Conservation (phyloP, 2,888 invertebrate genomes). For the Aporophyla lueneburgensis region DNA sequence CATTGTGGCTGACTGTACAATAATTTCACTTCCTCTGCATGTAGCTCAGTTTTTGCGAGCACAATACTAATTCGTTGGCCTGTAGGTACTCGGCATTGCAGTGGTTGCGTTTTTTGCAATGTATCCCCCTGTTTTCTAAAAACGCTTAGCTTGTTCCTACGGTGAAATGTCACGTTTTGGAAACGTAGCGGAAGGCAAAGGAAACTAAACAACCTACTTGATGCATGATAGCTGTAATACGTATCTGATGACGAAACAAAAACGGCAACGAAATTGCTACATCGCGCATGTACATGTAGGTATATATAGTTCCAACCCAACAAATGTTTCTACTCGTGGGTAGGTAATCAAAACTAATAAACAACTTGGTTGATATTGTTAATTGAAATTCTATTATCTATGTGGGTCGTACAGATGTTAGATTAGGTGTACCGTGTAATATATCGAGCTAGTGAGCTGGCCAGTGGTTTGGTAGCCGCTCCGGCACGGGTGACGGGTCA, state of each 20-base stretch:
- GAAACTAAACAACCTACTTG: constrained; percentile 28
- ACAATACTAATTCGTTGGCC: constrained; percentile 39
- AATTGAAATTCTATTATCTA: constrained; percentile 43
- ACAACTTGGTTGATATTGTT: constrained; percentile 36
- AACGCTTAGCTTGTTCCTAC: constrained; percentile 49
- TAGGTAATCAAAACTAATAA: constrained; percentile 27
- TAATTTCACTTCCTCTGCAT: constrained; percentile 33
- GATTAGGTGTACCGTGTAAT: constrained; percentile 42
- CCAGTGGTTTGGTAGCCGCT: constrained; percentile 57
- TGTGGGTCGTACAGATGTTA: constrained; percentile 46
- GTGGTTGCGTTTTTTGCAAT: constrained; percentile 44
- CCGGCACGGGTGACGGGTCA: constrained; percentile 85
- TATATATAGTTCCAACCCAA: background rate
- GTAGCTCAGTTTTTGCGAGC: constrained; percentile 36
- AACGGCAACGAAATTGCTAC: constrained; percentile 14
- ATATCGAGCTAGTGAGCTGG: constrained; percentile 37
- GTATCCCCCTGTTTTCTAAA: constrained; percentile 50
- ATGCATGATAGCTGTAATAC: constrained; percentile 31
- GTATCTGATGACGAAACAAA: constrained; percentile 23
- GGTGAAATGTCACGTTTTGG: constrained; percentile 56
- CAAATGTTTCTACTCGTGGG: background rate
- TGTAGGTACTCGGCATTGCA: constrained; percentile 39
- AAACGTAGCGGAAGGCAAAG: constrained; percentile 42
- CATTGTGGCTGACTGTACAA: constrained; percentile 32
- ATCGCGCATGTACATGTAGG: no score